Percentiles rank a stretch among this genome's conserved stretches.
Evolutionary conservation across 2,888 invertebrate genomes (phyloP).

Genomic region (Cheilosia soror): DNA sequence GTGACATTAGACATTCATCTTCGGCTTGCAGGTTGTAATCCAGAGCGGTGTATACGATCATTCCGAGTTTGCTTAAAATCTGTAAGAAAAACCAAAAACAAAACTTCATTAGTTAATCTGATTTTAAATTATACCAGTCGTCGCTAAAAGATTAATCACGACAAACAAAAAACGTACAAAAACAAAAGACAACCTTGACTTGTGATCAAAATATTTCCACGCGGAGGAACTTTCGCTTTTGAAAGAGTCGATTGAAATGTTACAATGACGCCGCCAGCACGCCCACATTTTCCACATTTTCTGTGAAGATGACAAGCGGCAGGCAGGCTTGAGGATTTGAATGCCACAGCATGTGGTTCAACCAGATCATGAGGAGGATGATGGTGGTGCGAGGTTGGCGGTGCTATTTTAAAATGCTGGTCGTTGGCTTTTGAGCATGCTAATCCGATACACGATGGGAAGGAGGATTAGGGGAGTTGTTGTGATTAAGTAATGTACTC

Average conservation of each 20-base stretch:
- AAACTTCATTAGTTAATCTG: slow-evolving; percentile 47
- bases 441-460: slow-evolving; percentile 42
- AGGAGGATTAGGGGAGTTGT: slow-evolving; percentile 51
- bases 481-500: slow-evolving; percentile 31
- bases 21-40: slow-evolving; percentile 94
- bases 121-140: slow-evolving; percentile 44
- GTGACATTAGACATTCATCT: slow-evolving; percentile 94
- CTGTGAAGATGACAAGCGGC: slow-evolving; percentile 67
- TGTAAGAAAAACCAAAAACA: slow-evolving; percentile 84
- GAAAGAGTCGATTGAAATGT: slow-evolving; percentile 29
- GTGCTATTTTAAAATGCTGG: slow-evolving; percentile 43
- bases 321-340: slow-evolving; percentile 47
- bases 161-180: neutral
- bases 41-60: slow-evolving; percentile 93
- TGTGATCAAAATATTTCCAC: slow-evolving; percentile 68
- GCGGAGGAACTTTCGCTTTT: slow-evolving; percentile 69
- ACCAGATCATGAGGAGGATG: slow-evolving; percentile 55
- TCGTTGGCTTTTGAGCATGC: slow-evolving; percentile 35
- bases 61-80: slow-evolving; percentile 92
- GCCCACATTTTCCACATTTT: slow-evolving; percentile 69
- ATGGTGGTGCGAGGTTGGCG: slow-evolving; percentile 4
- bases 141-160: slow-evolving; percentile 38
- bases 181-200: slow-evolving; percentile 71
- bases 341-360: slow-evolving; percentile 66
- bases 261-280: slow-evolving; percentile 53